Conservation (phyloP, 2,797 vertebrate species). For the Notolabrus celidotus region DNA sequence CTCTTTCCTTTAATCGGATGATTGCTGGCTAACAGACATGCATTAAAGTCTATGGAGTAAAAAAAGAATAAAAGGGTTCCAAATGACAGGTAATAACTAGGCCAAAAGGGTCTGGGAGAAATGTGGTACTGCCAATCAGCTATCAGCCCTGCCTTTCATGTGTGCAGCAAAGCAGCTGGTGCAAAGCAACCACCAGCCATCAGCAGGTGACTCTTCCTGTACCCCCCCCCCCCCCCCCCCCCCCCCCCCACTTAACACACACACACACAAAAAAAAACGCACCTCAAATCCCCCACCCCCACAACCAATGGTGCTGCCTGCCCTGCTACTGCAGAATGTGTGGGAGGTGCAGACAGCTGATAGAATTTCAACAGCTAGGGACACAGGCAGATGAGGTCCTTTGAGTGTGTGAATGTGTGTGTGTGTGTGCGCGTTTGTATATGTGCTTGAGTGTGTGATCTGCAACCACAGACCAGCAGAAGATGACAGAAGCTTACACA, state of each 20-base stretch:
- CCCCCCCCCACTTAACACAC: constrained; percentile 44
- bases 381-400: constrained; percentile 70
- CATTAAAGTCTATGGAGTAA: not conserved
- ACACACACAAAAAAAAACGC: constrained; percentile 28
- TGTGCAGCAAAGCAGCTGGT: constrained; percentile 78
- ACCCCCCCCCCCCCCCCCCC: constrained; percentile 55
- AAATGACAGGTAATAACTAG: constrained; percentile 48
- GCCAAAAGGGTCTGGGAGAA: constrained; percentile 36
- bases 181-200: constrained; percentile 73
- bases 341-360: constrained; percentile 84
- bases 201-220: constrained; percentile 80
- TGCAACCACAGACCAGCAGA: constrained; percentile 75
- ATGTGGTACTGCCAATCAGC: constrained; percentile 66
- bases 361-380: constrained; percentile 82
- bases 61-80: constrained; percentile 12
- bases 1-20: not conserved
- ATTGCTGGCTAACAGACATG: not conserved
- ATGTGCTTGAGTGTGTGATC: constrained; percentile 5
- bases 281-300: constrained; percentile 52
- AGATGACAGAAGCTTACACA: constrained; percentile 72
- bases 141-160: constrained; percentile 70
- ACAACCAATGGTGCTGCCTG: constrained; percentile 66
- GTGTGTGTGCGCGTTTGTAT: constrained; percentile 1
- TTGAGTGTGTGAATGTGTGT: constrained; percentile 21
- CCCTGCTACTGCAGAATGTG: constrained; percentile 75